These are phyloP conservation scores for Eufriesea mexicana DNA, from an alignment of 1,140 invertebrate species.

Conservation along the genomic window DNA sequence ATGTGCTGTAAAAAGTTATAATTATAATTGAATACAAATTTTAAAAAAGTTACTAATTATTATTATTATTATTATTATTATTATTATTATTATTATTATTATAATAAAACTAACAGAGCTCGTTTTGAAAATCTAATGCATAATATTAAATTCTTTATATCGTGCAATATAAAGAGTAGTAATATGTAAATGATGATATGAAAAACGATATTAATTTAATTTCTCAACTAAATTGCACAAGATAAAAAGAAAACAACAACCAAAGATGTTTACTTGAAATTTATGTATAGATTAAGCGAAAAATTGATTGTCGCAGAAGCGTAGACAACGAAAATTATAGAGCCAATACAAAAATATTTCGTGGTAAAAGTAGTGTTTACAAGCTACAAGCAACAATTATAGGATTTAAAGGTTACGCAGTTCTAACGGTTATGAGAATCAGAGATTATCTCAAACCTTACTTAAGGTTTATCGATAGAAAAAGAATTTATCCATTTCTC, in stretches of 20 bases:
- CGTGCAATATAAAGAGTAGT: too few relatives aligned
- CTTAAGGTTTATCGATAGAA: background rate
- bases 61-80: too few relatives aligned
- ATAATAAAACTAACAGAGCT: too few relatives aligned
- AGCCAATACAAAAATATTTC: background rate
- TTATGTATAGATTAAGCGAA: background rate
- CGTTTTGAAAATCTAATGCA: too few relatives aligned
- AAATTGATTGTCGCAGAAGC: conserved; percentile 10
- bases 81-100: too few relatives aligned
- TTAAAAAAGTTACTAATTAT: too few relatives aligned
- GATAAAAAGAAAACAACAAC: background rate
- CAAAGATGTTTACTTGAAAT: background rate
- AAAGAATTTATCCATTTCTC: conserved; percentile 7
- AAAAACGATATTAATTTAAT: too few relatives aligned
- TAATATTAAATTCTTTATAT: too few relatives aligned
- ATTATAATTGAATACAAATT: too few relatives aligned
- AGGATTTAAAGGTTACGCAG: background rate
- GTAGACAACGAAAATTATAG: conserved; percentile 38
- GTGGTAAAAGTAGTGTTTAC: background rate
- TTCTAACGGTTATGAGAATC: background rate
- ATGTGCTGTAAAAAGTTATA: too few relatives aligned
- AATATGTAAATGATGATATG: too few relatives aligned
- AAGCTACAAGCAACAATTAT: background rate
- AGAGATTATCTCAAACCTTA: background rate
- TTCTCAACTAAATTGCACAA: background rate